phyloP scores from a whole-genome alignment of 2,888 invertebrate species.

The Lasiommata megera region DNA sequence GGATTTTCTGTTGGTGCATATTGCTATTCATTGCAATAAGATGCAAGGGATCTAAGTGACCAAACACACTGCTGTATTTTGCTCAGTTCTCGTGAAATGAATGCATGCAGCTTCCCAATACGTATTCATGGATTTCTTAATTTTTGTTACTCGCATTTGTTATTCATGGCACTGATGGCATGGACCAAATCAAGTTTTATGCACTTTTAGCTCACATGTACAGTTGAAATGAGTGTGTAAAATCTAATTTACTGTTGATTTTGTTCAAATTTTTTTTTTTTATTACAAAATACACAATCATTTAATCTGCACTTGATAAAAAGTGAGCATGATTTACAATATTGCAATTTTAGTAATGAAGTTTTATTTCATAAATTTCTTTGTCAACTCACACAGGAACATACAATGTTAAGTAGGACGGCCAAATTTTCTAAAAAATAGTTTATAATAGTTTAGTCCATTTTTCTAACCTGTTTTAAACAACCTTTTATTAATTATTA shows the following conservation, averaged over 20 bases:
- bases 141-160: background rate
- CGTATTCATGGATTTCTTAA: background rate
- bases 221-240: background rate
- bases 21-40: slow-evolving; percentile 15
- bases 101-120: slow-evolving; percentile 9
- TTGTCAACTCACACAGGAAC: background rate
- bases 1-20: slow-evolving; percentile 22
- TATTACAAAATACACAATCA: background rate
- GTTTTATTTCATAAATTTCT: background rate
- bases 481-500: too few relatives aligned
- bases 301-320: slow-evolving; percentile 10
- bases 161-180: background rate
- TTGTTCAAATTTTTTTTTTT: too few relatives aligned
- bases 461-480: too few relatives aligned
- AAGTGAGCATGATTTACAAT: background rate
- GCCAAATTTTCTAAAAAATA: too few relatives aligned
- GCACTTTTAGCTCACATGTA: background rate
- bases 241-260: too few relatives aligned
- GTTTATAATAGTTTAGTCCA: too few relatives aligned
- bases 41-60: slow-evolving; percentile 23
- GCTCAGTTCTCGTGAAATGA: background rate
- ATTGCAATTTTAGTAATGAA: background rate
- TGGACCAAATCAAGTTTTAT: background rate
- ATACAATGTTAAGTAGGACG: too few relatives aligned
- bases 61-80: slow-evolving; percentile 15